phyloP scores from a whole-genome alignment of 2,797 vertebrate species.

The Zalophus californianus region DNA sequence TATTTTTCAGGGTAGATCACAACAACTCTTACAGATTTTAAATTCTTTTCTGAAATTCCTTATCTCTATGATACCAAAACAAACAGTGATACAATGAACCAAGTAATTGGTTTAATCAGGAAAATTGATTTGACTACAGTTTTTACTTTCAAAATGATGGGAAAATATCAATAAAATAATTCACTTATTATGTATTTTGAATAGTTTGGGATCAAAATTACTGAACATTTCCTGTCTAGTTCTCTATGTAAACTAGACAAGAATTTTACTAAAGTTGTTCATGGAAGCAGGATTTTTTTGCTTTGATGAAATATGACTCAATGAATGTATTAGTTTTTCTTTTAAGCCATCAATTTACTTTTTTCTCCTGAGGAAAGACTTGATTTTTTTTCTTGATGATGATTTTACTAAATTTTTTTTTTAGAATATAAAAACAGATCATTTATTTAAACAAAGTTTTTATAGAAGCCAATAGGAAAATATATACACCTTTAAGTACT shows the following conservation, averaged over 20 bases:
- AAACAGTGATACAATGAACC: not conserved
- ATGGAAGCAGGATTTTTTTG: not conserved
- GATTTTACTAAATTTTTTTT: not conserved
- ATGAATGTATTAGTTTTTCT: slow-evolving; percentile 1
- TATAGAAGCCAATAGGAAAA: not conserved
- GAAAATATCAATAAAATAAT: not conserved
- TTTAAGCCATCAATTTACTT: not conserved
- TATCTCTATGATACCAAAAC: not conserved
- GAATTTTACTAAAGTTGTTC: not conserved
- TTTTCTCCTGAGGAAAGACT: not conserved
- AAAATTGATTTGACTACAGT: not conserved
- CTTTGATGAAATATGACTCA: not conserved
- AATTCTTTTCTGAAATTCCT: slow-evolving; percentile 44
- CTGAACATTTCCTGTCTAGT: not conserved
- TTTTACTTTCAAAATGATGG: slow-evolving; percentile 8
- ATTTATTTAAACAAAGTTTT: not conserved
- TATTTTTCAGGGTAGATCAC: not conserved
- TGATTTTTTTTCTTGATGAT: not conserved
- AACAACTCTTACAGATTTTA: not conserved
- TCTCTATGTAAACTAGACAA: not conserved
- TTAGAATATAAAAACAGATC: not conserved
- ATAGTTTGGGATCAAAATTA: not conserved
- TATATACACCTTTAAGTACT: not conserved
- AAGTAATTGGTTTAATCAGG: not conserved
- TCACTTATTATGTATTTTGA: not conserved